A percentile compares a stretch with the other conserved stretches of the same genome.
These are phyloP conservation scores for Megaustenia siamemsis DNA, from an alignment of 2,888 invertebrate genomes.

Conservation along the genomic window DNA sequence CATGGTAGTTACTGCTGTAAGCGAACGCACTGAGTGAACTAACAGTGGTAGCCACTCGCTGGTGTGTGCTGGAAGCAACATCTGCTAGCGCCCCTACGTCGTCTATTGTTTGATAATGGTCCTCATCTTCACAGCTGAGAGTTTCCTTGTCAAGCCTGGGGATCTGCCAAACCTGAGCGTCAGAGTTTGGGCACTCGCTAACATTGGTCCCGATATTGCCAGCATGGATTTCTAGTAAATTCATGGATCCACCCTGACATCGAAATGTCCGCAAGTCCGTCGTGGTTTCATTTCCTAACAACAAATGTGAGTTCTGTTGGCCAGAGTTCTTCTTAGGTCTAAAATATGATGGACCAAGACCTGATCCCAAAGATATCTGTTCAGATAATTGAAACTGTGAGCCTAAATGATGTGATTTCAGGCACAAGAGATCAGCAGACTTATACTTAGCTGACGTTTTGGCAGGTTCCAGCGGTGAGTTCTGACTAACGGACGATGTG, in stretches of 20 bases:
- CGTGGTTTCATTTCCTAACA: neutral
- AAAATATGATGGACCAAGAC: no score
- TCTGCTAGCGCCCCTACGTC: neutral
- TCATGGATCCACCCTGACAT: neutral
- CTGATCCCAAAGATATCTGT: constrained; percentile 15
- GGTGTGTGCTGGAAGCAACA: neutral
- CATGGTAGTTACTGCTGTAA: neutral
- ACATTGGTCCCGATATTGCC: neutral
- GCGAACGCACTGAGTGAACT: neutral
- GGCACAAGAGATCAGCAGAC: neutral
- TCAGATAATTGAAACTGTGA: constrained; percentile 16
- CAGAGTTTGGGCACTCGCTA: neutral
- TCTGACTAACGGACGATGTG: neutral
- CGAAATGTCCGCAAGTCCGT: neutral
- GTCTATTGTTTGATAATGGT: constrained; percentile 14
- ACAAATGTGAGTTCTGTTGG: neutral
- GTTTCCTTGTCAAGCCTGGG: neutral
- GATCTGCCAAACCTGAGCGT: neutral
- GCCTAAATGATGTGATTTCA: constrained; percentile 17
- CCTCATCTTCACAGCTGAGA: neutral
- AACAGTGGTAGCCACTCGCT: neutral
- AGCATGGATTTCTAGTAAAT: constrained; percentile 31
- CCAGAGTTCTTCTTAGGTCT: neutral
- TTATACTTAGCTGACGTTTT: neutral
- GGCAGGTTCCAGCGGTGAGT: neutral